Evolutionary conservation across 2,888 invertebrate genomes (phyloP), one percentile per base, ranked within the genome.

Genomic region (Lissonota sp.): DNA sequence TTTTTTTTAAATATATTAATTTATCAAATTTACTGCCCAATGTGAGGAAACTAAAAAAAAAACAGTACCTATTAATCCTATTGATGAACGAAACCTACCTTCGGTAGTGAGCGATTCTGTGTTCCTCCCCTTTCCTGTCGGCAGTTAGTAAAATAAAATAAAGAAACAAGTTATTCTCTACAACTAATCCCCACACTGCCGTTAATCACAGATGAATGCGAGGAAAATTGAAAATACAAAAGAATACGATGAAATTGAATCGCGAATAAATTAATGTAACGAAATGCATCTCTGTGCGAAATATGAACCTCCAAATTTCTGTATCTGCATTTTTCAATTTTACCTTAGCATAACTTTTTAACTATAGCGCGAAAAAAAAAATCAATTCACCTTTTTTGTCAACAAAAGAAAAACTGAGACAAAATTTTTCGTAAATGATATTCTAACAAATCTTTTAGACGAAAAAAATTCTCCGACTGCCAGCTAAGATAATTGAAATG

Each of bases 91-190:
- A 44, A 85, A 91, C 95, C 95, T 95, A 95, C 95, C 95, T 95
- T 95, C 95, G 84, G 95, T 95, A 86, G 95, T 94, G 89, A 95
- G 94, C 88, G 95, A 94, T 93, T 95, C 95, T 91, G 95, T 94
- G 91, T 95, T 94, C 92, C 95, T 94, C 93, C 95, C 94, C 93
- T 95, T 95, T 93, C 95, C 95, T 95, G 94, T 93, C 91, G 93
- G 93, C 92, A 93, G 88, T 92, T 90, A 91, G 90, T 91, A 91
- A 92, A 91, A 90, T 90, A 92, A 26, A 26, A 26, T 26, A 26
- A 26, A 26, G 26, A 26, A 91, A 91, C 87, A 85, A 90, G 90
- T 92, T 91, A 92, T 89, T 91, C 78, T 88, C 88, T 89, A 90
- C n/a, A 86, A 87, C 88, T 89, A 89, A 87, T 82, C 86, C 89